Percentiles rank a stretch among this genome's conserved stretches.
phyloP scores from a whole-genome alignment of 35 echinoderm and acorn worm species.

The Nesometra sesokonis region DNA sequence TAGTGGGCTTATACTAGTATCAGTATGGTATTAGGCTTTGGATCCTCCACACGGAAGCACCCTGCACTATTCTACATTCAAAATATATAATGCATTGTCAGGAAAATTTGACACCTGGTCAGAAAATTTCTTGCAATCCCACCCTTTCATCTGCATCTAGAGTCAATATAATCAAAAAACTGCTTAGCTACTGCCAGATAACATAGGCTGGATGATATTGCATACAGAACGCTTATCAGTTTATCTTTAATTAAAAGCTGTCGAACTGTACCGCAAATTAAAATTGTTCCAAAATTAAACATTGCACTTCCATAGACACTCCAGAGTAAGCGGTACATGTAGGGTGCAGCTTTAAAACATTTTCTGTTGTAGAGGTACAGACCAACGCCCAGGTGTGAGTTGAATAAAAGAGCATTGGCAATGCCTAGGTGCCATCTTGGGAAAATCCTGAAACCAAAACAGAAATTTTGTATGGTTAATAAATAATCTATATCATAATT shows the following conservation, averaged over 20 bases:
- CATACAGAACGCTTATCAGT: slow-evolving; percentile 64
- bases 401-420: slow-evolving; percentile 82
- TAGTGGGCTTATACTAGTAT: too few species aligned
- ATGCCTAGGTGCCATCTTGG: slow-evolving; percentile 78
- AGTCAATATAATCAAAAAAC: slow-evolving; percentile 80
- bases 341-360: slow-evolving; percentile 33
- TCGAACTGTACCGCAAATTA: slow-evolving; percentile 68
- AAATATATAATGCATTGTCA: too few species aligned
- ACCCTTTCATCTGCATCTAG: neutral
- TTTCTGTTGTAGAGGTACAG: slow-evolving; percentile 79
- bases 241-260: slow-evolving; percentile 56
- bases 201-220: slow-evolving; percentile 55
- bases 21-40: too few species aligned
- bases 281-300: slow-evolving; percentile 93
- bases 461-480: too few species aligned
- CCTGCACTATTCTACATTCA: too few species aligned
- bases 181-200: slow-evolving; percentile 69
- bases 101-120: too few species aligned
- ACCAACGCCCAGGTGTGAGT: slow-evolving; percentile 78
- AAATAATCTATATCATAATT: too few species aligned
- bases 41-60: too few species aligned
- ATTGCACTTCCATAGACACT: slow-evolving; percentile 83
- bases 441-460: slow-evolving; percentile 46
- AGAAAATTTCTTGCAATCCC: too few species aligned
- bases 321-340: slow-evolving; percentile 47